A percentile compares a stretch with the other conserved stretches of the same genome.
phyloP scores from a whole-genome alignment of 2,113 vertebrate species.

The Gracilinanus agilis region DNA sequence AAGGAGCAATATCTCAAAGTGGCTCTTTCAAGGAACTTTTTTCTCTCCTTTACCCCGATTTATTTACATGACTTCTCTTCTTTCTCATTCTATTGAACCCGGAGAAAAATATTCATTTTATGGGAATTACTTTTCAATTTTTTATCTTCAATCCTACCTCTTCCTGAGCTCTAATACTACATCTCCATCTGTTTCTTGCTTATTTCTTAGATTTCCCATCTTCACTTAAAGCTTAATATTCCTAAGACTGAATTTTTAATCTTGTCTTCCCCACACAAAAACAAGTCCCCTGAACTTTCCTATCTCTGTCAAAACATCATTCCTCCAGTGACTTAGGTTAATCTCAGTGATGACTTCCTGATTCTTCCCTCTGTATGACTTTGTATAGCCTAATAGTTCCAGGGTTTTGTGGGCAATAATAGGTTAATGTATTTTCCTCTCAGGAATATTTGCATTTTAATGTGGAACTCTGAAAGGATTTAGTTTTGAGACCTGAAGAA shows the following conservation, averaged over 20 bases:
- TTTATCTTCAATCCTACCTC: background rate
- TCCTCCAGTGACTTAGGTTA: background rate
- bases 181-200: background rate
- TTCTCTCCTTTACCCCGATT: background rate
- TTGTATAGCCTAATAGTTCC: background rate
- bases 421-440: constrained; percentile 9
- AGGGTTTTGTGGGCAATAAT: background rate
- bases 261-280: background rate
- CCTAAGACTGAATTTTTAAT: background rate
- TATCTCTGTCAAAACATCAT: background rate
- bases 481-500: background rate
- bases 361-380: background rate
- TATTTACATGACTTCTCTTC: background rate
- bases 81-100: background rate
- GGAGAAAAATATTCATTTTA: background rate
- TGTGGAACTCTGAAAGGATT: background rate
- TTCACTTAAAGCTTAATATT: background rate
- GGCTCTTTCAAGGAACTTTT: background rate
- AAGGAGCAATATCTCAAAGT: background rate
- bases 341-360: background rate
- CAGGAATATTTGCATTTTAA: background rate
- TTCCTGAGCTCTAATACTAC: background rate
- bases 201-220: background rate
- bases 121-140: background rate
- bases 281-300: background rate